Evolutionary conservation across 2,888 invertebrate genomes (phyloP).

Genomic region (Hecatera dysodea): DNA sequence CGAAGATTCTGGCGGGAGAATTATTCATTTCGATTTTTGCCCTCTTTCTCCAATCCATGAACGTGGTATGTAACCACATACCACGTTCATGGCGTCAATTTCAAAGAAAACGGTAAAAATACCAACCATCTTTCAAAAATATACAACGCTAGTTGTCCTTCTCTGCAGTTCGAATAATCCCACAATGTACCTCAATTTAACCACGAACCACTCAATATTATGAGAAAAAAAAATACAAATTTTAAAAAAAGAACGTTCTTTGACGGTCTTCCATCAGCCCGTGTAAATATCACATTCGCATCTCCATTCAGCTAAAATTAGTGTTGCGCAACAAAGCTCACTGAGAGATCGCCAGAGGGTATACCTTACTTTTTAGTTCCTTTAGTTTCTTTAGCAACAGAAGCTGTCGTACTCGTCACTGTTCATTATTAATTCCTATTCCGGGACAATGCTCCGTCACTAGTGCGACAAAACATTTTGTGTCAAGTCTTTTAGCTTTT

Average conservation of each 20-base stretch:
- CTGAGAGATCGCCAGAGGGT: slow-evolving; percentile 52
- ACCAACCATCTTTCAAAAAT: not conserved
- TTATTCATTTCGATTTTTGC: not conserved
- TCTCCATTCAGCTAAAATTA: slow-evolving; percentile 47
- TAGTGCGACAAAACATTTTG: slow-evolving; percentile 61
- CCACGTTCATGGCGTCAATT: not conserved
- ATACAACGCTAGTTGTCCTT: not conserved
- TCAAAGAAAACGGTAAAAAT: not conserved
- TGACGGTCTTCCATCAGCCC: slow-evolving; percentile 6
- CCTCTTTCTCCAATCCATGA: not conserved
- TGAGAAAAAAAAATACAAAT: not conserved
- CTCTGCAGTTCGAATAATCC: not conserved
- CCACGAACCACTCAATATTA: slow-evolving; percentile 2
- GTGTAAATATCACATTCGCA: slow-evolving; percentile 34
- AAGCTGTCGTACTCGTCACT: slow-evolving; percentile 46
- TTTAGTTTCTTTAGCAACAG: slow-evolving; percentile 52
- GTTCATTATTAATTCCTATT: slow-evolving; percentile 65
- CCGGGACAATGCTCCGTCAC: slow-evolving; percentile 56
- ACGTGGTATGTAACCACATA: no score
- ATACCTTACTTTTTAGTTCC: slow-evolving; percentile 57
- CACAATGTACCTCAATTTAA: slow-evolving; percentile 7
- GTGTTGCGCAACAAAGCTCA: slow-evolving; percentile 43
- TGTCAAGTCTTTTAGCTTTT: slow-evolving; percentile 55
- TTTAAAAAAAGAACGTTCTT: slow-evolving; percentile 25
- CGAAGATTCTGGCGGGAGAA: not conserved